phyloP scores from a whole-genome alignment of 2,113 vertebrate genomes.

The Tricholaema leucomelas region DNA sequence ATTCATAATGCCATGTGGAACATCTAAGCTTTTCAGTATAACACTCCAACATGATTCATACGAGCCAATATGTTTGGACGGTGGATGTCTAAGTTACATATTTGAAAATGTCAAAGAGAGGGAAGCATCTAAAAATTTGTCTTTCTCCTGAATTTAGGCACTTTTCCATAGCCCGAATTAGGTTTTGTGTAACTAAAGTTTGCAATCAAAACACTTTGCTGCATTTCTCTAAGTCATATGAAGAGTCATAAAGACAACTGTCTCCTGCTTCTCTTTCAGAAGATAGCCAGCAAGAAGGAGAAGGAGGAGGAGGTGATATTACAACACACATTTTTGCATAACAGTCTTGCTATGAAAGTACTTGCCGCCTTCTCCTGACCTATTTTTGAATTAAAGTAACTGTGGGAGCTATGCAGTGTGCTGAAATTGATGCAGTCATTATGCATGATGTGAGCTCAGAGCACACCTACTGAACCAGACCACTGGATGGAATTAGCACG shows the following conservation, averaged over 20 bases:
- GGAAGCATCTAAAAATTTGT: neutral
- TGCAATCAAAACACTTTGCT: neutral
- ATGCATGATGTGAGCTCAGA: neutral
- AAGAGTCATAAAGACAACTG: slow-evolving; percentile 44
- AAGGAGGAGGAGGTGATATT: slow-evolving; percentile 46
- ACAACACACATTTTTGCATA: slow-evolving; percentile 26
- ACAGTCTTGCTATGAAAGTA: slow-evolving; percentile 8
- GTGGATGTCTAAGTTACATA: neutral
- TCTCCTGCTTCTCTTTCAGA: slow-evolving; percentile 20
- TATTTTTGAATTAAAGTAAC: neutral
- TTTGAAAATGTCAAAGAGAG: slow-evolving; percentile 21
- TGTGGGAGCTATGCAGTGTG: neutral
- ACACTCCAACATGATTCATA: neutral
- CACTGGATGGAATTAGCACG: neutral
- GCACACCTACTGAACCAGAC: neutral
- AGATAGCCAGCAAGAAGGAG: neutral
- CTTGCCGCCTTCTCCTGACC: slow-evolving; percentile 40
- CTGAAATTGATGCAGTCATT: neutral
- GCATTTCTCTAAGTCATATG: neutral
- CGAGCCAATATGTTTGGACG: neutral
- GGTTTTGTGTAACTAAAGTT: neutral
- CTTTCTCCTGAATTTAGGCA: neutral
- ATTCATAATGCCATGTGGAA: neutral
- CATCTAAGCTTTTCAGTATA: neutral
- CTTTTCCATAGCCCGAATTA: neutral